Conservation (phyloP, 2,113 vertebrate species). For the Tetraodon nigroviridis region DNA sequence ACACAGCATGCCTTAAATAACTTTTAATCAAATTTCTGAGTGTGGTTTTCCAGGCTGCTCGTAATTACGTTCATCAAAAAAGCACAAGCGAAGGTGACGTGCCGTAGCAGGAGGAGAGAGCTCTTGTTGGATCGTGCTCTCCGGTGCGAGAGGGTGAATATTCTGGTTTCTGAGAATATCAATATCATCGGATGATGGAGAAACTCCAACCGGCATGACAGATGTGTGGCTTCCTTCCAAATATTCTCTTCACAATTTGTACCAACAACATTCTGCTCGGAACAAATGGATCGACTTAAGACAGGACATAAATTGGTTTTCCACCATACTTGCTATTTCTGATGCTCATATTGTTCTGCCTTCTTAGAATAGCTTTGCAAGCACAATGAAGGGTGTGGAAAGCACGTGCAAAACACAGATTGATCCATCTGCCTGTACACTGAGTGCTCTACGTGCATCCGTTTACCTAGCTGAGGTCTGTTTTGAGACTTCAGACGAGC, state of each 20-base stretch:
- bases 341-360: slow-evolving; percentile 5
- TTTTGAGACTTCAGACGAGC: slow-evolving; percentile 38
- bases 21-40: slow-evolving; percentile 66
- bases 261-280: background rate
- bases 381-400: slow-evolving; percentile 10
- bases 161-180: background rate
- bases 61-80: slow-evolving; percentile 49
- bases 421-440: slow-evolving; percentile 11
- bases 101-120: slow-evolving; percentile 27
- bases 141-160: slow-evolving; percentile 3
- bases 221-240: background rate
- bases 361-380: slow-evolving; percentile 5
- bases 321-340: background rate
- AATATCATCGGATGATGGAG: background rate
- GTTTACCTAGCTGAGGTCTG: slow-evolving; percentile 22
- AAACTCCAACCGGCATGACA: background rate
- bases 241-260: too few species aligned
- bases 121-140: slow-evolving; percentile 10
- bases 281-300: background rate
- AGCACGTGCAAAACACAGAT: slow-evolving; percentile 16
- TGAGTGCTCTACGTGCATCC: slow-evolving; percentile 3
- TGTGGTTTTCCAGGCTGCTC: slow-evolving; percentile 46
- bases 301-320: background rate
- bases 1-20: slow-evolving; percentile 57
- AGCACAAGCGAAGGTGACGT: slow-evolving; percentile 39